Base-by-base conservation (phyloP, 2,888 invertebrate genomes). In the Oeneis ivallda region DNA sequence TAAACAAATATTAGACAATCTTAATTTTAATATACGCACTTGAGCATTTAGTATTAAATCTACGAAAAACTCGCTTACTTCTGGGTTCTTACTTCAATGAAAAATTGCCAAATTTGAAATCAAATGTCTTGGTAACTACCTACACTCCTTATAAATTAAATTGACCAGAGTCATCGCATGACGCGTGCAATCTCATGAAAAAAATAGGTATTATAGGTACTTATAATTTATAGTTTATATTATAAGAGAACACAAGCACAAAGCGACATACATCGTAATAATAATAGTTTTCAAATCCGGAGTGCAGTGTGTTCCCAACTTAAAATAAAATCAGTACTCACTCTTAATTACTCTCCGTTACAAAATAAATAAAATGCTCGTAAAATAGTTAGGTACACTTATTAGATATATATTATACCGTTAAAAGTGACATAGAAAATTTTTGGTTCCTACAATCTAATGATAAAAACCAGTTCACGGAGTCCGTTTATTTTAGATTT, bases 381-480 rank as follows among this genome's bases (percentile, higher is more conserved):
- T 89, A 89, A 86, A 89, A 87, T 89, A n/a, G n/a, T n/a, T n/a
- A 26, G 26, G 26, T 26, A 88, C 84, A 83, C 87, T 86, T 87
- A 85, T 79, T 78, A 79, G 78, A 82, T 82, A 86, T 81, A 84
- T 81, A 84, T n/a, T 84, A 84, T 83, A 83, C 79, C 77, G 79
- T 87, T 86, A 85, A 86, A 88, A 90, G 85, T 91, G 89, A 90
- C 89, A 85, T 92, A 91, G 88, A 90, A 89, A 89, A 86, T 89
- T 91, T 85, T 91, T 85, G 83, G 82, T 85, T 87, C 87, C 84
- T 90, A 90, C 78, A 81, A 75, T 80, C 89, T 89, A 89, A 85
- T 87, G 86, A 87, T 89, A 87, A 76, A 77, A 80, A 76, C 80
- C 84, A 70, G 82, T 82, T 82, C 73, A 79, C 79, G 77, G 73